Conservation (phyloP, 2,888 invertebrate species). For the Callinectes sapidus region DNA sequence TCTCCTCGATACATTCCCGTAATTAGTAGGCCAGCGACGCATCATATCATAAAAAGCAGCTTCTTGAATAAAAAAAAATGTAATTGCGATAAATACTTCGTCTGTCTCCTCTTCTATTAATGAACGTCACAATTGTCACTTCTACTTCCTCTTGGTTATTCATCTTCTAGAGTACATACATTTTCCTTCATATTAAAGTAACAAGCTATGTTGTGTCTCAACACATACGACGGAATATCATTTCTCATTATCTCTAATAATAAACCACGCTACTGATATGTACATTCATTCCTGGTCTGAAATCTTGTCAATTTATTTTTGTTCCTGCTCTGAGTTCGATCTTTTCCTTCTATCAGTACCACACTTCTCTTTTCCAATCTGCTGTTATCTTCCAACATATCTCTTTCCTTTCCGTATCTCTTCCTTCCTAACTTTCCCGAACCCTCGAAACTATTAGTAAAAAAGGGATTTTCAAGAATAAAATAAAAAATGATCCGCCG, state of each 20-base stretch:
- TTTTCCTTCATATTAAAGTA: background rate
- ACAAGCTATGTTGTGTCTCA: background rate
- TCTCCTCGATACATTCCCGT: background rate
- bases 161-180: background rate
- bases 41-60: background rate
- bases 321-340: background rate
- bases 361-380: background rate
- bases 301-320: background rate
- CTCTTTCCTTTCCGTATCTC: background rate
- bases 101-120: background rate
- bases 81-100: background rate
- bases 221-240: background rate
- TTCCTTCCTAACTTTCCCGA: background rate
- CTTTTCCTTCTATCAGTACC: background rate
- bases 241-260: background rate
- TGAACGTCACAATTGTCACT: background rate
- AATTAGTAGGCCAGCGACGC: background rate
- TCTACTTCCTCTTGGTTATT: background rate
- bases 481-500: background rate
- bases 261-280: background rate
- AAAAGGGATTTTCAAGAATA: background rate
- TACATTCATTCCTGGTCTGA: background rate
- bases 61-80: background rate
- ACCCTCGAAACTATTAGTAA: background rate
- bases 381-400: background rate